Percentiles rank a stretch among this genome's conserved stretches.
Evolutionary conservation across 1,140 invertebrate genomes (phyloP).

Genomic region (Melitaea cinxia): DNA sequence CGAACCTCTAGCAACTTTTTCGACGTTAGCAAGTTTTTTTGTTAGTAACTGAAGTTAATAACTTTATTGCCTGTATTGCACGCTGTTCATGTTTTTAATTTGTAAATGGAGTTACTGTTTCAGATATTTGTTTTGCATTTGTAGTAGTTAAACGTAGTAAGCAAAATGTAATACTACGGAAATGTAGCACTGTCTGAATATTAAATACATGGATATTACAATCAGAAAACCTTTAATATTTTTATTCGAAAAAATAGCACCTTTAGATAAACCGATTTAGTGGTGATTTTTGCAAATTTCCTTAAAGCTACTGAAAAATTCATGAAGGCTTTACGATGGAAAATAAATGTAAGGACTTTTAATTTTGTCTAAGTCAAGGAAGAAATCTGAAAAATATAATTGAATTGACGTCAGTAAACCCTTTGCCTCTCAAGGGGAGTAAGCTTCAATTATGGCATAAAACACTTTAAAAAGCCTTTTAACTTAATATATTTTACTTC

Average conservation of each 20-base stretch:
- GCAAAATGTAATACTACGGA: slow-evolving; percentile 4
- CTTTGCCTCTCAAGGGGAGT: slow-evolving; percentile 43
- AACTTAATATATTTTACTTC: not conserved
- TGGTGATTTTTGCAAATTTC: slow-evolving; percentile 35
- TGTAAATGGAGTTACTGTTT: slow-evolving; percentile 41
- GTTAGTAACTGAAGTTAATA: slow-evolving; percentile 55
- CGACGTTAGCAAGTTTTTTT: slow-evolving; percentile 46
- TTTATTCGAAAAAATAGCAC: slow-evolving; percentile 16
- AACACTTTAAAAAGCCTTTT: not conserved
- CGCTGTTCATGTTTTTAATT: slow-evolving; percentile 56
- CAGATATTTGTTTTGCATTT: slow-evolving; percentile 12
- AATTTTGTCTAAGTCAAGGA: slow-evolving; percentile 40
- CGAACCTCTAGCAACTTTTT: slow-evolving; percentile 52
- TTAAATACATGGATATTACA: not conserved
- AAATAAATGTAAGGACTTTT: slow-evolving; percentile 41
- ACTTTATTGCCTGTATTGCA: slow-evolving; percentile 57
- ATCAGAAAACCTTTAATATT: not conserved
- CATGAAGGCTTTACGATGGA: slow-evolving; percentile 32
- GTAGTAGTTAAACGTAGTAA: slow-evolving; percentile 11
- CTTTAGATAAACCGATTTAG: slow-evolving; percentile 11
- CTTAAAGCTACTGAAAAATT: slow-evolving; percentile 42
- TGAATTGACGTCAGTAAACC: slow-evolving; percentile 47
- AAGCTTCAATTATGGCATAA: slow-evolving; percentile 9
- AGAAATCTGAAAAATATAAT: slow-evolving; percentile 52
- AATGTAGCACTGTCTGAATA: not conserved